Percentiles rank a stretch among this genome's conserved stretches.
These are phyloP conservation scores for Arenaria interpres DNA, from an alignment of 2,113 vertebrate species.

Conservation along the genomic window DNA sequence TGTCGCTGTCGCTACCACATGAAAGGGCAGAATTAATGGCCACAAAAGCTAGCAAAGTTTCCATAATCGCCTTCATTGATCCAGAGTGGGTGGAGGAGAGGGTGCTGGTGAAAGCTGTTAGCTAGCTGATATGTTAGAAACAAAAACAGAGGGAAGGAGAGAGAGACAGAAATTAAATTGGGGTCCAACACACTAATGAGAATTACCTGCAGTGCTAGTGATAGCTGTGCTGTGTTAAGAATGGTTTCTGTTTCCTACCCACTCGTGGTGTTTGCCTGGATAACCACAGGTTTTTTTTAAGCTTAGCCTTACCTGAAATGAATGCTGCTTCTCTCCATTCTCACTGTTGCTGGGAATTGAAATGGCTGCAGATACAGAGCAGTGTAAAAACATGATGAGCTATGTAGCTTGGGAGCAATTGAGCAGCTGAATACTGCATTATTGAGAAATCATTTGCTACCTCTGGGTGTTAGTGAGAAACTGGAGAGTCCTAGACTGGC, in stretches of 20 bases:
- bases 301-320: background rate
- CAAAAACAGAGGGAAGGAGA: background rate
- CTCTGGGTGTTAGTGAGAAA: conserved; percentile 45
- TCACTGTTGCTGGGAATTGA: conserved; percentile 9
- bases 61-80: background rate
- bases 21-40: background rate
- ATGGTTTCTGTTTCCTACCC: background rate
- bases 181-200: background rate
- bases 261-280: background rate
- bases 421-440: conserved; percentile 42
- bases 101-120: background rate
- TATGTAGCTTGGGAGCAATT: conserved; percentile 17
- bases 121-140: background rate
- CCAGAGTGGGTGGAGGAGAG: background rate
- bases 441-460: conserved; percentile 49
- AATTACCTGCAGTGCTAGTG: background rate
- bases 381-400: conserved; percentile 7
- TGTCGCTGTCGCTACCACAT: background rate
- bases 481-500: conserved; percentile 23
- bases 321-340: conserved; percentile 4
- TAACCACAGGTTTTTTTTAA: background rate
- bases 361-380: conserved; percentile 43
- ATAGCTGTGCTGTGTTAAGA: background rate
- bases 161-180: background rate
- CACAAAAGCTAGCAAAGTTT: background rate